A percentile compares a stretch with the other conserved stretches of the same genome.
Evolutionary conservation across 2,888 invertebrate species (phyloP).

Genomic region (Ophioninae sp.): DNA sequence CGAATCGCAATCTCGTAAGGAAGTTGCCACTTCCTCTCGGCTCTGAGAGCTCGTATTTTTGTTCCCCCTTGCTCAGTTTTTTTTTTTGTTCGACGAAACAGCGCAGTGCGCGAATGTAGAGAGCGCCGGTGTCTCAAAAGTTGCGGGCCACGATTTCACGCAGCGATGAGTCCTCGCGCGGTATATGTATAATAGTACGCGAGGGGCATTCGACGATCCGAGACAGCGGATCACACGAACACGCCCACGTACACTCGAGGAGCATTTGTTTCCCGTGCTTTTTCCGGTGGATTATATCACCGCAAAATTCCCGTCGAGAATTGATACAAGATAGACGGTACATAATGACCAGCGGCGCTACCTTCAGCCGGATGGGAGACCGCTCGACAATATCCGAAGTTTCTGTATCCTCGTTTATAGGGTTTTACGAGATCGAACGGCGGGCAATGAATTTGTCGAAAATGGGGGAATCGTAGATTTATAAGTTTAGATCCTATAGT

Average conservation of each 20-base stretch:
- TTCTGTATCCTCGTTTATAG: not conserved
- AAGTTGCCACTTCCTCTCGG: slow-evolving; percentile 55
- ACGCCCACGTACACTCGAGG: not conserved
- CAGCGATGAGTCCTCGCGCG: slow-evolving; percentile 36
- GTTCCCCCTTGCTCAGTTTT: not conserved
- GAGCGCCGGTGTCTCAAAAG: slow-evolving; percentile 41
- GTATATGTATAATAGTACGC: not conserved
- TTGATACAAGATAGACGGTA: not conserved
- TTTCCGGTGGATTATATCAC: not conserved
- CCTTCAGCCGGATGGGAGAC: not conserved
- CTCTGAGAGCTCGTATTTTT: slow-evolving; percentile 9
- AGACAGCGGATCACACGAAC: not conserved
- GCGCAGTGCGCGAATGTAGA: slow-evolving; percentile 14
- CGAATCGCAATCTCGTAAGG: slow-evolving; percentile 56
- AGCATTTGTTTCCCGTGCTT: not conserved
- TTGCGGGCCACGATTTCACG: slow-evolving; percentile 54
- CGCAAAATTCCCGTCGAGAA: not conserved
- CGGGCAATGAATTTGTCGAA: too few species aligned
- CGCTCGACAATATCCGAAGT: not conserved
- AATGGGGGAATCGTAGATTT: too few species aligned
- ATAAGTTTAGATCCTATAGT: too few species aligned
- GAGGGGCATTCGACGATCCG: not conserved
- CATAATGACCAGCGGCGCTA: not conserved
- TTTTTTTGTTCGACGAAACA: not conserved
- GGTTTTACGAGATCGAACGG: too few species aligned